A percentile compares a stretch with the other conserved stretches of the same genome.
These are phyloP conservation scores for Drosophila aldrichi DNA, from an alignment of 2,888 invertebrate genomes.

Conservation along the genomic window DNA sequence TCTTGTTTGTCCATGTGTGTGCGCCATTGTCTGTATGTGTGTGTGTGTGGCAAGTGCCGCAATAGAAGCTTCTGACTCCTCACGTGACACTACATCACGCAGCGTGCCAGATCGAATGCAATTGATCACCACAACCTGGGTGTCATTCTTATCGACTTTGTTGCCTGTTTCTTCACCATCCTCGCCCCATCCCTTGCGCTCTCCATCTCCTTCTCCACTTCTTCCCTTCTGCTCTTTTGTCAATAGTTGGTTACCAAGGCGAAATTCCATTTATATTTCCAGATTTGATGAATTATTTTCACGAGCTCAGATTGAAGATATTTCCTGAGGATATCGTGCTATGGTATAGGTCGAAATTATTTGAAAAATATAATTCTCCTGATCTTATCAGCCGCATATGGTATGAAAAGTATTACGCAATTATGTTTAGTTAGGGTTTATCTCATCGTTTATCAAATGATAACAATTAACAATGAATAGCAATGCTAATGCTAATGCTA, in stretches of 20 bases:
- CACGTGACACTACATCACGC: slow-evolving; percentile 67
- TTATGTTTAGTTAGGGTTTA: too few species aligned
- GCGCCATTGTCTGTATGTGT: not conserved
- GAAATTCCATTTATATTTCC: slow-evolving; percentile 6
- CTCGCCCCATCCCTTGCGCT: not conserved
- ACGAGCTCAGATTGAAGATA: not conserved
- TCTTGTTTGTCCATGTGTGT: slow-evolving; percentile 45
- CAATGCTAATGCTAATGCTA: not conserved
- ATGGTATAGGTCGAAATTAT: not conserved
- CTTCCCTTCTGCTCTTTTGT: not conserved
- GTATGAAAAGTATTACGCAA: too few species aligned
- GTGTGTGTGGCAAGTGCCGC: slow-evolving; percentile 23
- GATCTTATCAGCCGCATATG: too few species aligned
- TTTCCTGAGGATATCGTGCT: not conserved
- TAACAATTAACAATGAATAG: too few species aligned
- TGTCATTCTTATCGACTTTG: slow-evolving; percentile 33
- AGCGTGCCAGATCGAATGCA: slow-evolving; percentile 52
- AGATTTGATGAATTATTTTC: slow-evolving; percentile 4
- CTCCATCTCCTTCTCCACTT: not conserved
- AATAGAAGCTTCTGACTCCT: slow-evolving; percentile 40
- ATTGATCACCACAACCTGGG: slow-evolving; percentile 54
- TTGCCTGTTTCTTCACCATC: slow-evolving; percentile 8
- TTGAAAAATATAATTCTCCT: not conserved
- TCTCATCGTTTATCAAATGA: too few species aligned
- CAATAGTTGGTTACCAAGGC: not conserved